A percentile compares a stretch with the other conserved stretches of the same genome.
phyloP scores from a whole-genome alignment of 2,113 vertebrate genomes.

The Mormyrus iriodes region DNA sequence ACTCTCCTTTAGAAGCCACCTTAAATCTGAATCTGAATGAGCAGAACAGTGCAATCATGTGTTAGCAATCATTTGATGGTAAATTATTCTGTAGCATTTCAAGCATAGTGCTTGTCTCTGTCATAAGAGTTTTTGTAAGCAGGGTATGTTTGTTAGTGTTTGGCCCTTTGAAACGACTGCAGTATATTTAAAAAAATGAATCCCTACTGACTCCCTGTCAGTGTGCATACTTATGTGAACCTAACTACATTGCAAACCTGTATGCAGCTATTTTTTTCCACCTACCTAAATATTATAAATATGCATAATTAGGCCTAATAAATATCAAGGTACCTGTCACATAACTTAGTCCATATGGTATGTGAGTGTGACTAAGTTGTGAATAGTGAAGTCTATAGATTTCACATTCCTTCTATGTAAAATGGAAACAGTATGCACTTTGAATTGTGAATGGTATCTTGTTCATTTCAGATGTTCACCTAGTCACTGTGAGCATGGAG shows the following conservation, averaged over 20 bases:
- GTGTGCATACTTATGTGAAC: neutral
- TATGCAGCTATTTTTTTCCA: neutral
- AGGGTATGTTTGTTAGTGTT: neutral
- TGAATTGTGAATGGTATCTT: conserved; percentile 23
- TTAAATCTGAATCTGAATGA: neutral
- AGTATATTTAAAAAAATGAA: neutral
- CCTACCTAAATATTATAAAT: neutral
- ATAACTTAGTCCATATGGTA: neutral
- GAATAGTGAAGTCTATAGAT: neutral
- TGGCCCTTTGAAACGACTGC: neutral
- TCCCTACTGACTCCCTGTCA: neutral
- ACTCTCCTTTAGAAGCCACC: neutral
- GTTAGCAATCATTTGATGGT: neutral
- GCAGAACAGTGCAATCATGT: neutral
- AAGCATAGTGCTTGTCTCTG: neutral
- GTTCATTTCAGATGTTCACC: conserved; percentile 73
- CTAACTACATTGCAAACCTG: neutral
- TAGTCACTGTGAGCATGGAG: conserved; percentile 87
- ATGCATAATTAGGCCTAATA: neutral
- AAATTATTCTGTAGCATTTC: neutral
- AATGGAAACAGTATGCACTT: neutral
- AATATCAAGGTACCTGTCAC: neutral
- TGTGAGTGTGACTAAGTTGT: neutral
- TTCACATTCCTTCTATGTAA: neutral
- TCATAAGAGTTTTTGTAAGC: neutral